These are phyloP conservation scores for Myotis pilosus DNA, from an alignment of 2,797 vertebrate genomes.

Conservation along the genomic window DNA sequence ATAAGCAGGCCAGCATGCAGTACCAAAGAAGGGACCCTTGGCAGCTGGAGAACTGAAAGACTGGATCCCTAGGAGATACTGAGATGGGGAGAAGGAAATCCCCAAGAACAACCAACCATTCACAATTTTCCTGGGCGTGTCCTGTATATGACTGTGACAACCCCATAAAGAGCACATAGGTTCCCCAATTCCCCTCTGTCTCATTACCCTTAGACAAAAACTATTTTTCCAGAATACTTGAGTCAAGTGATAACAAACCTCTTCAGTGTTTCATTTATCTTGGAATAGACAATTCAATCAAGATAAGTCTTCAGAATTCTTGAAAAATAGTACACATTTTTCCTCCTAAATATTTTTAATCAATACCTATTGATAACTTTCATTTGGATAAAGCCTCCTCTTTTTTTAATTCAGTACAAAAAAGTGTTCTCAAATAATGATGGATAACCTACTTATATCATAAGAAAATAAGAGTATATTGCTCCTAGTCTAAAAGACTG, in stretches of 20 bases:
- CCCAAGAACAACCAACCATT: not conserved
- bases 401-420: not conserved
- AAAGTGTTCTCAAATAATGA: constrained; percentile 15
- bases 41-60: not conserved
- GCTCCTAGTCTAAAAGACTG: constrained; percentile 41
- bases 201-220: not conserved
- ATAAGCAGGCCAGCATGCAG: not conserved
- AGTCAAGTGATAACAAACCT: not conserved
- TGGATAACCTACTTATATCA: constrained; percentile 7
- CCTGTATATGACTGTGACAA: not conserved
- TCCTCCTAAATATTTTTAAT: constrained; percentile 14
- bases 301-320: constrained; percentile 8
- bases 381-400: not conserved
- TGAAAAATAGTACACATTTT: not conserved
- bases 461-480: constrained; percentile 15
- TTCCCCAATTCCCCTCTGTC: not conserved
- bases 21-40: not conserved
- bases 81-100: not conserved
- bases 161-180: not conserved
- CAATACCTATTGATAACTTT: not conserved
- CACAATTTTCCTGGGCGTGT: not conserved
- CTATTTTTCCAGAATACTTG: not conserved
- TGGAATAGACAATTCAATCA: not conserved
- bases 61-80: not conserved
- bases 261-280: not conserved